These are phyloP conservation scores for Agrotis clavis DNA, from an alignment of 2,888 invertebrate species.

Conservation along the genomic window DNA sequence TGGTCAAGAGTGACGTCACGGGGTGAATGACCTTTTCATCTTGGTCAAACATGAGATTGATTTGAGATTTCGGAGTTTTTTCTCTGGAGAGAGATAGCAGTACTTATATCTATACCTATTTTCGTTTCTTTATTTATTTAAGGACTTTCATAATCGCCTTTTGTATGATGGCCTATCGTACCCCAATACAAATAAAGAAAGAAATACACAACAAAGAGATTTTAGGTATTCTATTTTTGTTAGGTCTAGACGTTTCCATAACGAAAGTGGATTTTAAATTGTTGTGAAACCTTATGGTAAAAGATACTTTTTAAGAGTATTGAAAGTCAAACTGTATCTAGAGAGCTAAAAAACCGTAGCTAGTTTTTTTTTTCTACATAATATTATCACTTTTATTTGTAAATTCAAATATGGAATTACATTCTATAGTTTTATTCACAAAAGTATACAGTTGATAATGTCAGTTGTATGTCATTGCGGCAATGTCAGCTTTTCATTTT, in stretches of 20 bases:
- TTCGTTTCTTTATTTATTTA: background rate
- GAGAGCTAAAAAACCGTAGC: background rate
- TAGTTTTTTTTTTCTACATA: background rate
- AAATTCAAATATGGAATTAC: slow-evolving; percentile 35
- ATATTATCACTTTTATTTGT: no score
- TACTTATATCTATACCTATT: no score
- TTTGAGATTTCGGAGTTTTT: background rate
- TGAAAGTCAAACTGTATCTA: background rate
- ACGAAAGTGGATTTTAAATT: background rate
- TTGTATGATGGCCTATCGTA: no score
- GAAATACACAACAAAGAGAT: background rate
- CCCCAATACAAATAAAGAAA: background rate
- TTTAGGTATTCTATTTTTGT: background rate
- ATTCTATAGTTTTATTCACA: slow-evolving; percentile 30
- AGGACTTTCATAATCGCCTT: background rate
- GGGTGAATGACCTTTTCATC: background rate
- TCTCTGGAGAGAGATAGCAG: no score
- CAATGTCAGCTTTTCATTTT: no score
- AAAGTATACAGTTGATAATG: no score
- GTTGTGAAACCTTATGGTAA: background rate
- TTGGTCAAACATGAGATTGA: no score
- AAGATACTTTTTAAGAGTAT: no score
- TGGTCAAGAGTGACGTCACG: slow-evolving; percentile 54
- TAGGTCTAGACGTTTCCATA: background rate
- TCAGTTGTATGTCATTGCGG: no score